These are phyloP conservation scores for Lepidothrix coronata DNA, from an alignment of 2,113 vertebrate species.

Conservation along the genomic window DNA sequence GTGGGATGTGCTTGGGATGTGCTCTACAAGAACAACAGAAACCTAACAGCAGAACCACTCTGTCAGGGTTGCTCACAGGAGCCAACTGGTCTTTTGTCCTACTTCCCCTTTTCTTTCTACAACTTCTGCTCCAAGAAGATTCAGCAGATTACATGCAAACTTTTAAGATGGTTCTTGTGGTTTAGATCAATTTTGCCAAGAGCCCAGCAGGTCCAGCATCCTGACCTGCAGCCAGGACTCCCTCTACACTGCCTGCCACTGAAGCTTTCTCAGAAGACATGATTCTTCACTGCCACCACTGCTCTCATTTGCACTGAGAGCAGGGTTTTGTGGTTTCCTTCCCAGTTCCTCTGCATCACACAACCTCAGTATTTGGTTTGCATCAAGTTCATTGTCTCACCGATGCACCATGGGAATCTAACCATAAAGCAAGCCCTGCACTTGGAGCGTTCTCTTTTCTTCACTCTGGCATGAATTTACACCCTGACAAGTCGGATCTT, in stretches of 20 bases:
- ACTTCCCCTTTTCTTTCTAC: neutral
- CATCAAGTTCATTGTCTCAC: neutral
- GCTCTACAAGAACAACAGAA: neutral
- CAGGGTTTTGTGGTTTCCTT: conserved; percentile 46
- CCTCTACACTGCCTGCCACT: neutral
- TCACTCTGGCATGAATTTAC: conserved; percentile 25
- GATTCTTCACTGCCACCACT: neutral
- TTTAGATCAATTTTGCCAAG: neutral
- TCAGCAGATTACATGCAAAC: neutral
- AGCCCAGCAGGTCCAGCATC: neutral
- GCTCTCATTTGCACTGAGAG: neutral
- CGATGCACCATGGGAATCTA: neutral
- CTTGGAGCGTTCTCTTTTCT: neutral
- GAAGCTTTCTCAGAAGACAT: neutral
- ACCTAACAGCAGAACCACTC: neutral
- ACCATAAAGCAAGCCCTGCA: neutral
- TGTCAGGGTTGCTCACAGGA: neutral
- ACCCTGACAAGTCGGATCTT: conserved; percentile 47
- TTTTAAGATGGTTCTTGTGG: neutral
- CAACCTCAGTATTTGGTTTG: neutral
- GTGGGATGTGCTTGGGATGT: neutral
- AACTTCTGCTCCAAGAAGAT: neutral
- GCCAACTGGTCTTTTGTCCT: neutral
- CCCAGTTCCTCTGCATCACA: neutral
- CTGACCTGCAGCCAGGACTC: neutral